These are phyloP conservation scores for Noctua janthina DNA, from an alignment of 2,888 invertebrate genomes.

Conservation along the genomic window DNA sequence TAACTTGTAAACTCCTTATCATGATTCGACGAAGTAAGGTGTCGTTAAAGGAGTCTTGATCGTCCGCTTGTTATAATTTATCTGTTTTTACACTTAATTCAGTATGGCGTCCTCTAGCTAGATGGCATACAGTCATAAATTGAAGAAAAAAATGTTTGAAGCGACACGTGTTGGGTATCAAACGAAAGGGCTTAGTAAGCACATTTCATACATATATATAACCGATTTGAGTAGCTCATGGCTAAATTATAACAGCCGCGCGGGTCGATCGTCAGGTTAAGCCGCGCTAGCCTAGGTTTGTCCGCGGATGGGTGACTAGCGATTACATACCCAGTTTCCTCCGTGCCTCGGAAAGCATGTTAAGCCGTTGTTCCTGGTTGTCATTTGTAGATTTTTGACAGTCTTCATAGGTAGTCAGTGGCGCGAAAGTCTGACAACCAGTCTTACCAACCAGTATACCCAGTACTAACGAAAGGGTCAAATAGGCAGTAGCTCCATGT, in stretches of 20 bases:
- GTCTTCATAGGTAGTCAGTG: background rate
- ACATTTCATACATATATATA: background rate
- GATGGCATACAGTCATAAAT: too few species aligned
- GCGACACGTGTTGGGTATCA: background rate
- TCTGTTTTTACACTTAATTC: background rate
- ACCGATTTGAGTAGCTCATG: too few species aligned
- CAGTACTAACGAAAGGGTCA: too few species aligned
- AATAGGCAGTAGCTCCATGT: background rate
- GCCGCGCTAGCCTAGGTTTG: background rate
- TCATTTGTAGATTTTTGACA: background rate
- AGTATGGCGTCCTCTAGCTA: background rate
- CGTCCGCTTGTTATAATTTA: background rate
- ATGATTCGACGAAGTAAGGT: background rate
- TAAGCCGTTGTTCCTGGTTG: background rate
- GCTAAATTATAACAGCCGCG: too few species aligned
- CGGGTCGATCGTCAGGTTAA: background rate
- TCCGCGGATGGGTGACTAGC: background rate
- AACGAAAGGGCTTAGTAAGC: background rate
- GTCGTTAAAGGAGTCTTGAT: background rate
- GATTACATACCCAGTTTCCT: background rate
- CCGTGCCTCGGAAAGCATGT: background rate
- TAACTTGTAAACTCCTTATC: background rate
- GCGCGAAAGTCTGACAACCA: background rate
- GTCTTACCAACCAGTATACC: background rate
- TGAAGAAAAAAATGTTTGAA: background rate